Conservation (phyloP, 2,888 invertebrate genomes). For the Heliconius hortense region DNA sequence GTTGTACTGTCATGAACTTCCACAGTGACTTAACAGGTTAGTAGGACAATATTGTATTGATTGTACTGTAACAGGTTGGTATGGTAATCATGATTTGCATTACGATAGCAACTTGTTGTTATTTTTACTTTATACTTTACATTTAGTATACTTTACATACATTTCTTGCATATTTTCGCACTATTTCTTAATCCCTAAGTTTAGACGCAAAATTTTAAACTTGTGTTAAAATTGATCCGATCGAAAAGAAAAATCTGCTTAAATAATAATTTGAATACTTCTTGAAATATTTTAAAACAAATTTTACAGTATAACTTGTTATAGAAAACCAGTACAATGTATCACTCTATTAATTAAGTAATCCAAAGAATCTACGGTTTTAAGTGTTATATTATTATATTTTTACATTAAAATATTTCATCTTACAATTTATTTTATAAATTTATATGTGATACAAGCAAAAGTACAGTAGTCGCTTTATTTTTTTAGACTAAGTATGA, state of each 20-base stretch:
- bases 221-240: too few relatives aligned
- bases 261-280: background rate
- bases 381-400: background rate
- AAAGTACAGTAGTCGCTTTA: background rate
- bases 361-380: background rate
- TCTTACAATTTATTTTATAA: background rate
- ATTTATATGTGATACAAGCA: background rate
- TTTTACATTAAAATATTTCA: background rate
- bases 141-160: too few relatives aligned
- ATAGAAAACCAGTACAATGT: background rate
- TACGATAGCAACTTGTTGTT: background rate
- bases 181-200: background rate
- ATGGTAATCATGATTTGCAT: slow-evolving; percentile 20
- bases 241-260: background rate
- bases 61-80: slow-evolving; percentile 21
- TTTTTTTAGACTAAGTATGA: background rate
- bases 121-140: background rate
- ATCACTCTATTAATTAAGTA: slow-evolving; percentile 10
- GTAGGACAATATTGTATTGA: slow-evolving; percentile 25
- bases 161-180: background rate
- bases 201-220: too few relatives aligned
- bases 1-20: background rate
- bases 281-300: background rate
- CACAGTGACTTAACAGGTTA: slow-evolving; percentile 5
- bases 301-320: background rate